Base-by-base conservation (phyloP, 2,888 invertebrate species). In the Congeria kusceri region DNA sequence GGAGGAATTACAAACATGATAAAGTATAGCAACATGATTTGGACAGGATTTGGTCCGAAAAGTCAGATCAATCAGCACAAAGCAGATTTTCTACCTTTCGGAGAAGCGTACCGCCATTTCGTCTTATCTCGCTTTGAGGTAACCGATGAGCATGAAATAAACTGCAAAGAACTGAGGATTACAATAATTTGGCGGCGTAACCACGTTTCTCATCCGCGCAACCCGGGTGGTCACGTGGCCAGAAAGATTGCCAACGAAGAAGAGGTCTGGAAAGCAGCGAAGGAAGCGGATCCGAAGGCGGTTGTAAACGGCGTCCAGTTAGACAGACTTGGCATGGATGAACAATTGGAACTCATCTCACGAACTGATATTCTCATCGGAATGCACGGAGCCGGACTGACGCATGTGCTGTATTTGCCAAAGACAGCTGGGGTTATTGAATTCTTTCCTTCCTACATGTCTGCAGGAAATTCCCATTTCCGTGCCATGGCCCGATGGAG, bases 341-440 rank as follows among this genome's bases (percentile, higher is more conserved):
- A 89, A n/a, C 93, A 93, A 81, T 81, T 93, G 20, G 58, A 88
- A 39, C 57, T 87, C 7, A 86, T 93, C 1, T 62, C 89, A 1
- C 69, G 83, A 23, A 90, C 93, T 0, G 93, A 93, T 80, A 89
- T 93, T 65, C 80, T 93, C 11, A 85, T 93, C 0, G 93, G 93
- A 5, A 93, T 93, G 92, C 93, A 93, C 61, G 93, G 93, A 5
- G 93, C 93, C 0, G 93, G 92, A 9, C 83, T 93, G 32, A 88
- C 92, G 1, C 92, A 92, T 75, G 87, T 91, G 7, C 71, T 93
- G 32, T 92, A 92, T 72, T 81, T 93, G 28, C 92, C 92, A 0
- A 68, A 82, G 15, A 88, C 89, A 53, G 88, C 90, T 0, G 92
- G 89, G 2, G 86, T 93, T 0, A 84, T 93, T 23, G 93, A 93